phyloP scores from a whole-genome alignment of 1,140 invertebrate species.

The Ceratosolen solmsi region DNA sequence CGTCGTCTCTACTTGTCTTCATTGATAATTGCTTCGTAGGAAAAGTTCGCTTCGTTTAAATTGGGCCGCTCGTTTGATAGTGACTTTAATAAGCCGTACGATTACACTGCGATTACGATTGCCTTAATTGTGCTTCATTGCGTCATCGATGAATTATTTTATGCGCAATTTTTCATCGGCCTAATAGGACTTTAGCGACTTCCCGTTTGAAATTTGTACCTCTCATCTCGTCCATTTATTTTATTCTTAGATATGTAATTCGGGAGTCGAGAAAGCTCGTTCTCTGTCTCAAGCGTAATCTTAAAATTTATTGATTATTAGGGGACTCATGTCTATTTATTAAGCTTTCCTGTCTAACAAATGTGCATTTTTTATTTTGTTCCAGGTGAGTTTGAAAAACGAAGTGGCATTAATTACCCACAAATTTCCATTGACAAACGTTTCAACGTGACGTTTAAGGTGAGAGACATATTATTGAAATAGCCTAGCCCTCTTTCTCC shows the following conservation, averaged over 20 bases:
- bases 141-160: conserved; percentile 30
- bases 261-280: too few relatives aligned
- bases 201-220: too few relatives aligned
- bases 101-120: background rate
- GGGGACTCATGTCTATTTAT: too few relatives aligned
- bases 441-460: conserved; percentile 41
- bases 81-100: background rate
- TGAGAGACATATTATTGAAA: conserved; percentile 58
- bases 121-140: conserved; percentile 15
- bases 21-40: background rate
- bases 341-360: too few relatives aligned
- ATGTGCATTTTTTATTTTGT: conserved; percentile 55
- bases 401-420: conserved; percentile 57
- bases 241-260: background rate
- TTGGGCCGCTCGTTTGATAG: background rate
- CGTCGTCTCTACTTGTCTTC: background rate
- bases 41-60: background rate
- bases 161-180: background rate
- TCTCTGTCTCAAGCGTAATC: too few relatives aligned
- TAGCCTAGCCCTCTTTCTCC: too few relatives aligned
- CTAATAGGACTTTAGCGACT: too few relatives aligned
- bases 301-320: too few relatives aligned
- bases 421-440: conserved; percentile 54
- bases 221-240: too few relatives aligned
- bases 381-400: conserved; percentile 69